phyloP scores from a whole-genome alignment of 2,888 invertebrate genomes.

The Aspidiotus destructor region DNA sequence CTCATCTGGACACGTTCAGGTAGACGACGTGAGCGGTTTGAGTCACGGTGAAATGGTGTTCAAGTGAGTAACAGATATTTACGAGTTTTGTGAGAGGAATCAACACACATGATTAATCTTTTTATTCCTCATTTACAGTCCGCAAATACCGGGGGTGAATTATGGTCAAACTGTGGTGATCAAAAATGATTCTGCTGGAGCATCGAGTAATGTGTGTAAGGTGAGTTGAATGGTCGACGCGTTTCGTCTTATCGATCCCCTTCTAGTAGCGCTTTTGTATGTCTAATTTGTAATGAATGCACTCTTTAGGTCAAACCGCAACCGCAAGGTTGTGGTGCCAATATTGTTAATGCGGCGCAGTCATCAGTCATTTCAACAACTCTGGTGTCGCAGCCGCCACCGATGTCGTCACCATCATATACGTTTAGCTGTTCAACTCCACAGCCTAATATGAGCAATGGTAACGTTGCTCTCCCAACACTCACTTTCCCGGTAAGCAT shows the following conservation, averaged over 20 bases:
- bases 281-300: not conserved
- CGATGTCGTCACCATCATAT: conserved; percentile 43
- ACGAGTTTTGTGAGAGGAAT: too few species aligned
- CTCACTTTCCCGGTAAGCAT: conserved; percentile 58
- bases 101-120: not conserved
- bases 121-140: conserved; percentile 39
- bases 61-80: conserved; percentile 6
- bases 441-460: conserved; percentile 42
- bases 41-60: conserved; percentile 42
- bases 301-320: conserved; percentile 64
- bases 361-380: conserved; percentile 38
- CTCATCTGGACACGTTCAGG: conserved; percentile 59
- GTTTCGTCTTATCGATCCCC: too few species aligned
- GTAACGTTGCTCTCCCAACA: conserved; percentile 43
- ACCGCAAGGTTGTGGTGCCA: conserved; percentile 48
- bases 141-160: conserved; percentile 29
- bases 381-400: conserved; percentile 43
- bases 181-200: conserved; percentile 20
- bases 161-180: conserved; percentile 21
- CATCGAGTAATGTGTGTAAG: conserved; percentile 57
- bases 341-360: conserved; percentile 9
- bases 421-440: conserved; percentile 44
- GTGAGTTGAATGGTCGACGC: conserved; percentile 41
- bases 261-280: not conserved
- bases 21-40: conserved; percentile 47